Conservation (phyloP, 2,888 invertebrate genomes). For the Suillia variegata region DNA sequence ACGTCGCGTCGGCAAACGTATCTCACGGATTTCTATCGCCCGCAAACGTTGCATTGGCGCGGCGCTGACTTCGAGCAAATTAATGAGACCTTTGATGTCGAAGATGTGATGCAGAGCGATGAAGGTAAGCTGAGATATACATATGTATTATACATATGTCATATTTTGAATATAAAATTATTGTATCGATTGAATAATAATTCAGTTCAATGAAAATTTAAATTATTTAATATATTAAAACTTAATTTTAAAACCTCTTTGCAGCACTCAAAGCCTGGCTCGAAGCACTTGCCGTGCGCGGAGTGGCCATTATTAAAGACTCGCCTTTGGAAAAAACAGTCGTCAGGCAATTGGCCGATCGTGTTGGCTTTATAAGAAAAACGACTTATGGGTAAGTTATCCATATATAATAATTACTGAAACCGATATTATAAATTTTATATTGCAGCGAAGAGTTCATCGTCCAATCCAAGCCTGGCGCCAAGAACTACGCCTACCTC, state of each 20-base stretch:
- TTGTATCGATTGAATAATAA: not conserved
- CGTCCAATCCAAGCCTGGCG: constrained; percentile 70
- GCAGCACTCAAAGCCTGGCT: constrained; percentile 65
- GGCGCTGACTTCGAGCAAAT: constrained; percentile 63
- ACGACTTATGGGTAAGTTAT: constrained; percentile 74
- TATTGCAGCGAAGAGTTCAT: constrained; percentile 68
- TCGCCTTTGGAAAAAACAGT: constrained; percentile 66
- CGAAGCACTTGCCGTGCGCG: constrained; percentile 67
- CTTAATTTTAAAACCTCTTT: too few species aligned
- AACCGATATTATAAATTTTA: not conserved
- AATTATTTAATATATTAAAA: not conserved
- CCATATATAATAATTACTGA: not conserved
- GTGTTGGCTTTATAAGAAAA: constrained; percentile 71
- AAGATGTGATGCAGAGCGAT: constrained; percentile 63
- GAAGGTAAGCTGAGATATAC: constrained; percentile 50
- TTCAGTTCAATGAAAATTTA: not conserved
- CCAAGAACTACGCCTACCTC: constrained; percentile 77
- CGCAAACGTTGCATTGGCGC: constrained; percentile 64
- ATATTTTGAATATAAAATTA: too few species aligned
- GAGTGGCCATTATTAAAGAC: constrained; percentile 69
- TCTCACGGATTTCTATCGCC: constrained; percentile 64
- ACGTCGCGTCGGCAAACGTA: constrained; percentile 62
- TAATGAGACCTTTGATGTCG: constrained; percentile 64
- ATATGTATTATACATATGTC: not conserved
- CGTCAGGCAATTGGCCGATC: constrained; percentile 66